A percentile compares a stretch with the other conserved stretches of the same genome.
phyloP scores from a whole-genome alignment of 64 coral and sea anemone species.

The Orbicella faveolata region DNA sequence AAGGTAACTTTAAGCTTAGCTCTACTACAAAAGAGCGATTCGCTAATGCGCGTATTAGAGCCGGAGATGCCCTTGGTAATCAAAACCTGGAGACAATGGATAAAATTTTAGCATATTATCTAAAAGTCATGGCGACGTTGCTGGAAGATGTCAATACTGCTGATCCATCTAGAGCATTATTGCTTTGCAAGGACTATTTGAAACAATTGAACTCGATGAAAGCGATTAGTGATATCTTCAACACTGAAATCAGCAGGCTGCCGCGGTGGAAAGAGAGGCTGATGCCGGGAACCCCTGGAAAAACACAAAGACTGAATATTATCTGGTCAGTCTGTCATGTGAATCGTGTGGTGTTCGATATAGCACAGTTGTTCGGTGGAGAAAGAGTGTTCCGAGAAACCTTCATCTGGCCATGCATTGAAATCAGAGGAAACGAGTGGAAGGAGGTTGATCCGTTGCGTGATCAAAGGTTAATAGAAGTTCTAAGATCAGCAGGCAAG shows the following conservation, averaged over 20 bases:
- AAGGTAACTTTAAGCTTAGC: too few species aligned
- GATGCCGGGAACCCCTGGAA: too few species aligned
- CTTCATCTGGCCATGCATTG: background rate
- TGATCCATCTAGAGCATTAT: background rate
- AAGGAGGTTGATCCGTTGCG: background rate
- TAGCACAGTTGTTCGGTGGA: background rate
- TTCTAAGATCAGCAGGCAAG: too few species aligned
- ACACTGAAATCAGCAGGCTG: too few species aligned
- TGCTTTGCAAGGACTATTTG: background rate
- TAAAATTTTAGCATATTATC: background rate
- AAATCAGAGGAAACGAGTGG: background rate
- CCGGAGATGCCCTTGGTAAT: background rate
- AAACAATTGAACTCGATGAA: background rate
- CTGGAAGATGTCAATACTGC: background rate
- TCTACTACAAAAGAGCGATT: too few species aligned
- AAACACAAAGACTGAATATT: too few species aligned
- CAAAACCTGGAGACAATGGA: background rate
- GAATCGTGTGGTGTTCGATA: background rate
- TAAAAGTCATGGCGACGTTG: background rate
- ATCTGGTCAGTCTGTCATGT: background rate
- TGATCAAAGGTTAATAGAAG: background rate
- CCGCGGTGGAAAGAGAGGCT: too few species aligned
- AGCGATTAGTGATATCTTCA: too few species aligned
- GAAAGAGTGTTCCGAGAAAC: background rate
- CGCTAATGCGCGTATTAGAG: too few species aligned